Evolutionary conservation across 2,888 invertebrate genomes (phyloP).

Genomic region (Copidosoma aretas): DNA sequence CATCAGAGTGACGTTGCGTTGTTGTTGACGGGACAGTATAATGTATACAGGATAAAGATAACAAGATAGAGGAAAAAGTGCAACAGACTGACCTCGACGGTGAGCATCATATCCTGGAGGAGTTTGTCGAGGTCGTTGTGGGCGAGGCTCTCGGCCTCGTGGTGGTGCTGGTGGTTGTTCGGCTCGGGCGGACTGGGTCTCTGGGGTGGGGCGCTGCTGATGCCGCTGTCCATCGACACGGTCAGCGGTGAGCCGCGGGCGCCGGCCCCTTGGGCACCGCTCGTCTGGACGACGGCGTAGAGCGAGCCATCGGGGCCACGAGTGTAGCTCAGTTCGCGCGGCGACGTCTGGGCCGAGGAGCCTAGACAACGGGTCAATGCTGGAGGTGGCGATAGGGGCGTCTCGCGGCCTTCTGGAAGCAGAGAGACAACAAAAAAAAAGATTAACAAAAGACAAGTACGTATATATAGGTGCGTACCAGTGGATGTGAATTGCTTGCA

Average conservation of each 20-base stretch:
- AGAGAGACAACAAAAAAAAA: too few species aligned
- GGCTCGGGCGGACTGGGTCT: constrained; percentile 58
- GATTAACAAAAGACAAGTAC: too few species aligned
- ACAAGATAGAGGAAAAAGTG: too few species aligned
- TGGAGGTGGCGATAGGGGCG: constrained; percentile 61
- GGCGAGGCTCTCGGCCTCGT: constrained; percentile 59
- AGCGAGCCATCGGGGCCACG: constrained; percentile 91
- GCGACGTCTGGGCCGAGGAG: constrained; percentile 59
- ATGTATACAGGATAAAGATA: too few species aligned
- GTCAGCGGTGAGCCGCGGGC: constrained; percentile 73
- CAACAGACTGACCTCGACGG: constrained; percentile 77
- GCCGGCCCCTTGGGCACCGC: constrained; percentile 2
- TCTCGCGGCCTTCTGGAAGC: constrained; percentile 69
- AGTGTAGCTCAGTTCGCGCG: constrained; percentile 69
- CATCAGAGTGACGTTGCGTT: too few species aligned
- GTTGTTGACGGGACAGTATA: too few species aligned
- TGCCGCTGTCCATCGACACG: constrained; percentile 91
- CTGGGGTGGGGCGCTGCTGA: constrained; percentile 70
- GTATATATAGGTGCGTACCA: too few species aligned
- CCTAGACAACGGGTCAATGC: constrained; percentile 60
- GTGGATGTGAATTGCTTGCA: too few species aligned
- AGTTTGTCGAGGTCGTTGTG: constrained; percentile 83
- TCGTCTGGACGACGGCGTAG: constrained; percentile 70
- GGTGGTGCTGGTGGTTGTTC: constrained; percentile 34
- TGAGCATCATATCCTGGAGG: constrained; percentile 84